Evolutionary conservation across 2,113 vertebrate species (phyloP), one percentile per base, ranked within the genome.

Genomic region (Chloebia gouldiae): DNA sequence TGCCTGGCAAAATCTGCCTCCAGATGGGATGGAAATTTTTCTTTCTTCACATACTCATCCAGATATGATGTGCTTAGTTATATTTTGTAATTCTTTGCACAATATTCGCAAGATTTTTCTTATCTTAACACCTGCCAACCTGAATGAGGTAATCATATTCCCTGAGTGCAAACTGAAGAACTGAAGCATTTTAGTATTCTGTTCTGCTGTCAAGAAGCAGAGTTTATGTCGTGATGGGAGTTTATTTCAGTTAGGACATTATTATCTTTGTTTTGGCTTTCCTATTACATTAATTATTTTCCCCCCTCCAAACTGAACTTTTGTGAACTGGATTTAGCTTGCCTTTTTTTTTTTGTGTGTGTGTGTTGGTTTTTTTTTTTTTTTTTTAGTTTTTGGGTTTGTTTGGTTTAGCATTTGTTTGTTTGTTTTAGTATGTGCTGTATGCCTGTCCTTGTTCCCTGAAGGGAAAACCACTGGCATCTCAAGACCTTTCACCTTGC

Each of bases 41-140:
- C 63, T 93, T 79, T 42, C 44, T 71, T 88, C 71, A 45, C 23
- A 6, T 20, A 73, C 37, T 42, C 61, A 49, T 57, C 22, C 73
- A 53, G 59, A 35, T 86, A 45, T 22, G 49, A 75, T 63, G 5
- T 40, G 54, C 54, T 80, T 69, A n/a, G 27, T 75, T 88, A 31
- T 35, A 15, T 83, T 70, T 85, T 68, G 35, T 80, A 80, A 90
- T 94, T 92, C 85, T 78, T 83, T 75, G 80, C 71, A 80, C 42
- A 65, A 45, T 31, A 37, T 66, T 69, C 69, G 19, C 21, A 45
- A 61, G 65, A 35, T 72, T 79, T 92, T 92, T 91, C 81, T 85
- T 16, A 59, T 71, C 53, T 81, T 89, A 70, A 59, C 87, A 92
- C 73, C 70, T 95, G 53, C 50, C 44, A 79, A 30, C 68, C 64